Conservation (phyloP, 1,140 invertebrate species). For the Nephila pilipes region DNA sequence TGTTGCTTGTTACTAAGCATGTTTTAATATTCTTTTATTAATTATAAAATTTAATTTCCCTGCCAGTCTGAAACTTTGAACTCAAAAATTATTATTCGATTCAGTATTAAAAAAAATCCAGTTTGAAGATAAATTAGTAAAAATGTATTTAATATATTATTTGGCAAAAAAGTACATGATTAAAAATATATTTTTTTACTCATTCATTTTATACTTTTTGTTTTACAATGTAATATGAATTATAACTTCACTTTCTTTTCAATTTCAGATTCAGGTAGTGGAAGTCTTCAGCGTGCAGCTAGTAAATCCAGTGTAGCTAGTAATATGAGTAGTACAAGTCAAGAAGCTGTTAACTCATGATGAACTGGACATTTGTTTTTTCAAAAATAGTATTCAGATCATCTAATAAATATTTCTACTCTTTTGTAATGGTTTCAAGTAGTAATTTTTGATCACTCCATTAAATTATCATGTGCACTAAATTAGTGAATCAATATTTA, state of each 20-base stretch:
- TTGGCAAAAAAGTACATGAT: too few relatives aligned
- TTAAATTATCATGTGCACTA: neutral
- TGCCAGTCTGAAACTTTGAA: too few relatives aligned
- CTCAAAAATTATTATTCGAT: too few relatives aligned
- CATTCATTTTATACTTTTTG: too few relatives aligned
- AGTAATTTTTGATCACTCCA: neutral
- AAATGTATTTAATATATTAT: too few relatives aligned
- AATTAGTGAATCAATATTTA: neutral
- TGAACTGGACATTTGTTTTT: slow-evolving; percentile 6
- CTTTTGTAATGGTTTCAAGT: slow-evolving; percentile 5
- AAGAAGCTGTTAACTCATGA: slow-evolving; percentile 69
- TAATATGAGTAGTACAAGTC: slow-evolving; percentile 72
- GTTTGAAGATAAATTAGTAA: too few relatives aligned
- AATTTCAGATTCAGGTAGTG: slow-evolving; percentile 72
- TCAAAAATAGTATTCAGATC: neutral
- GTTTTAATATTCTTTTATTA: too few relatives aligned
- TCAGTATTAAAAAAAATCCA: too few relatives aligned
- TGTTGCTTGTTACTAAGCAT: too few relatives aligned
- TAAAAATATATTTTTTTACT: too few relatives aligned
- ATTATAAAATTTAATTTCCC: too few relatives aligned
- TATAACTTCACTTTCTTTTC: neutral
- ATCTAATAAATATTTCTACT: slow-evolving; percentile 17
- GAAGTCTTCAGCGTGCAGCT: slow-evolving; percentile 71
- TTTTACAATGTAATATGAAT: too few relatives aligned
- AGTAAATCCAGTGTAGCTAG: slow-evolving; percentile 75